Evolutionary conservation across 2,888 invertebrate genomes (phyloP).

Genomic region (Latrodectus hesperus): DNA sequence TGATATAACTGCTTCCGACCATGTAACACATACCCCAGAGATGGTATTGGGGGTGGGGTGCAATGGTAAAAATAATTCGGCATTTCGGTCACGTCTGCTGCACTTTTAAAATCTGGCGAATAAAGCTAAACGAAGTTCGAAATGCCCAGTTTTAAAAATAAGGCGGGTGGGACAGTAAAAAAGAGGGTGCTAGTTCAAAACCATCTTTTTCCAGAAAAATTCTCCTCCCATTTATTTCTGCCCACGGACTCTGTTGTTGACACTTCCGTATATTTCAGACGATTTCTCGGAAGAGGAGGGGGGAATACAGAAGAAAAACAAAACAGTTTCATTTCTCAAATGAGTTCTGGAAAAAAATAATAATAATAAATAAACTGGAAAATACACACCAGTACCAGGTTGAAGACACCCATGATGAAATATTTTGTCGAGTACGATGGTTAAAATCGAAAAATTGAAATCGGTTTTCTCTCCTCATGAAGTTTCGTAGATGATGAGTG

Average conservation of each 20-base stretch:
- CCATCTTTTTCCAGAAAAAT: constrained; percentile 5
- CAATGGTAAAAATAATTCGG: constrained; percentile 20
- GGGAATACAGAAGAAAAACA: not conserved
- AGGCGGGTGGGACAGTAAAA: not conserved
- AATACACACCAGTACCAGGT: not conserved
- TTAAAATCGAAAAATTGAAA: constrained; percentile 40
- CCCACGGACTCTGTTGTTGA: constrained; percentile 29
- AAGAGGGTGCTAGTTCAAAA: not conserved
- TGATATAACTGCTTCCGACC: not conserved
- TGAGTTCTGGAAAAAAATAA: not conserved
- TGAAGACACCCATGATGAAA: constrained; percentile 1
- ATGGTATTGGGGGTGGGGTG: not conserved
- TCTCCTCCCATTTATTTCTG: constrained; percentile 8
- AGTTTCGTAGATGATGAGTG: no score
- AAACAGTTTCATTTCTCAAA: not conserved
- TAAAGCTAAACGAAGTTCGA: not conserved
- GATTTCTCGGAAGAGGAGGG: not conserved
- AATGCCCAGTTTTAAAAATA: not conserved
- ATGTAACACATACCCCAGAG: not conserved
- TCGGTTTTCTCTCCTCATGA: not conserved
- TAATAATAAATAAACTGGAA: not conserved
- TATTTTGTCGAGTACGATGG: constrained; percentile 3
- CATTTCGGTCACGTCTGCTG: constrained; percentile 37
- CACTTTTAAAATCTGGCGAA: constrained; percentile 38
- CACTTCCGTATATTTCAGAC: constrained; percentile 37